Conservation (phyloP, 2,888 invertebrate genomes). For the Argyresthia albistria region DNA sequence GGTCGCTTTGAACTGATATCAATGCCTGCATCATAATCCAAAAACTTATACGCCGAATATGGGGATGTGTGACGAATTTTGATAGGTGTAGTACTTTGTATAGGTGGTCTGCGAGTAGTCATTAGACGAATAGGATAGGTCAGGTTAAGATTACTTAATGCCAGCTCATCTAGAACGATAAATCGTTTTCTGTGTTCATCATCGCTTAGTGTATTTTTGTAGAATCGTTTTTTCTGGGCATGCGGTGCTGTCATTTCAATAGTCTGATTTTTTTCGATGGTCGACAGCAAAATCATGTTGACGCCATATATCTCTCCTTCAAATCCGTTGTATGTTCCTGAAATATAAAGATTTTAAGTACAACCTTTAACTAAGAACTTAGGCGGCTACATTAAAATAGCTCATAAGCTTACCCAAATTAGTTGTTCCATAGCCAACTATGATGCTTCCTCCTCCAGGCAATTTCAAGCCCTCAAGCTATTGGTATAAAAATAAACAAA, state of each 20-base stretch:
- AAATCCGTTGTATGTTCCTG: slow-evolving; percentile 75
- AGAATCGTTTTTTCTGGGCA: slow-evolving; percentile 30
- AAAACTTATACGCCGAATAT: too few relatives aligned
- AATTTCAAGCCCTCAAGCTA: slow-evolving; percentile 70
- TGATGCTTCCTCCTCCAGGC: slow-evolving; percentile 75
- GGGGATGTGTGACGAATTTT: too few relatives aligned
- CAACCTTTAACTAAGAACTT: not conserved
- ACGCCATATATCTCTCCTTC: slow-evolving; percentile 79
- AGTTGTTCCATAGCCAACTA: slow-evolving; percentile 81
- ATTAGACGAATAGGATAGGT: too few relatives aligned
- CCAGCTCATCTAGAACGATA: too few relatives aligned
- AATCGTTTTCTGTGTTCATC: too few relatives aligned
- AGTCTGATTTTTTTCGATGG: slow-evolving; percentile 57
- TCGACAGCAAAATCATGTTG: slow-evolving; percentile 74
- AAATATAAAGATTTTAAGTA: slow-evolving; percentile 12
- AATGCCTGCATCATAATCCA: not conserved
- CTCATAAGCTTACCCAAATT: slow-evolving; percentile 59
- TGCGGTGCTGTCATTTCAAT: slow-evolving; percentile 15
- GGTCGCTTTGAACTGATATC: not conserved
- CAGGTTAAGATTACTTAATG: too few relatives aligned
- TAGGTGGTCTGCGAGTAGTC: too few relatives aligned
- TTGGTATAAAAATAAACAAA: slow-evolving; percentile 23
- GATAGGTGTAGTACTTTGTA: too few relatives aligned
- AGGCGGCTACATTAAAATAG: not conserved
- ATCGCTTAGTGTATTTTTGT: slow-evolving; percentile 32